Conservation (phyloP, 2,797 vertebrate genomes). For the Aselliscus stoliczkanus region DNA sequence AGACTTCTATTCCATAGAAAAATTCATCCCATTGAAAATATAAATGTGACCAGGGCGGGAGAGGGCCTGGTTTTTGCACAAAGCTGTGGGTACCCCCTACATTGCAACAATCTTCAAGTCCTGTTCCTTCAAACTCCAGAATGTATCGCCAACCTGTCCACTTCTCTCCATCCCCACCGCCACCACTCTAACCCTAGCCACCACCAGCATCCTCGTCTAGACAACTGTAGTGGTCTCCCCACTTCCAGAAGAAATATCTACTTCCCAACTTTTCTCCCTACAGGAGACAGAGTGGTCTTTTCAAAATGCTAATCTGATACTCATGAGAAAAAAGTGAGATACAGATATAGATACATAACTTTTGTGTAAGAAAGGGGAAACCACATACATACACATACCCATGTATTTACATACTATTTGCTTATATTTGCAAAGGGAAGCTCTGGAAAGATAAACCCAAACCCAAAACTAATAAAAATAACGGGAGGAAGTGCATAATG, state of each 20-base stretch:
- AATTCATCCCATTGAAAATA: not conserved
- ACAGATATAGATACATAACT: not conserved
- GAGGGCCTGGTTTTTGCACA: not conserved
- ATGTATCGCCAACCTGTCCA: not conserved
- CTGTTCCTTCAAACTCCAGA: not conserved
- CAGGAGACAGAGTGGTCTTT: not conserved
- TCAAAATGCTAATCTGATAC: slow-evolving; percentile 19
- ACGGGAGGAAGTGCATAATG: not conserved
- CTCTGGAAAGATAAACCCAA: not conserved
- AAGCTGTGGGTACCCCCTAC: not conserved
- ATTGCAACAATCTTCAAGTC: not conserved
- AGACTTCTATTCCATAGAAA: not conserved
- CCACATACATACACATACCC: not conserved
- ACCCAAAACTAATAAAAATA: slow-evolving; percentile 8
- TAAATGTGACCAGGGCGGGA: not conserved
- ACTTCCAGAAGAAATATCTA: not conserved
- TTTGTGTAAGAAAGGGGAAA: not conserved
- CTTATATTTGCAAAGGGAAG: not conserved
- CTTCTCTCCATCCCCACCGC: not conserved
- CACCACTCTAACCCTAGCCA: not conserved
- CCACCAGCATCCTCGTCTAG: not conserved
- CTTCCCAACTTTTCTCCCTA: not conserved
- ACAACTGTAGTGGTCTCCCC: not conserved
- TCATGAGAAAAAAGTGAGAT: not conserved
- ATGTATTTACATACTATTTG: not conserved